Evolutionary conservation across 2,888 invertebrate genomes (phyloP), one percentile per base, ranked within the genome.

Genomic region (Papilio gigon): DNA sequence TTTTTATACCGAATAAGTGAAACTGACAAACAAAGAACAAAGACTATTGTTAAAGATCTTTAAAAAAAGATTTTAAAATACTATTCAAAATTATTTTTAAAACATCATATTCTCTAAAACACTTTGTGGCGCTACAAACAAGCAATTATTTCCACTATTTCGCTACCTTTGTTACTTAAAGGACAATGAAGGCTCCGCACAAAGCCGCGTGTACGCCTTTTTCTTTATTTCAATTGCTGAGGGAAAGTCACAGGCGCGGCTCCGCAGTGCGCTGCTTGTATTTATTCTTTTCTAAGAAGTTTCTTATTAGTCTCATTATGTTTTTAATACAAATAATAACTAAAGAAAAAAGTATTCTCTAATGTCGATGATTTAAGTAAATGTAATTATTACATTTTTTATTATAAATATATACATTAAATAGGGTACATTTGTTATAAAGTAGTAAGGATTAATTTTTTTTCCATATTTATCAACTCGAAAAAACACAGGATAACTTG

Each of bases 51-150:
- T 42, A 20, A 33, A 33, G 33, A 40, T 5, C 0, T 20, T 20
- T 20, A 44, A 44, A 44, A 11, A 44, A 44, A 3, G 22, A 3
- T 14, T 50, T 50, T 53, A 27, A 47, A 22, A 47, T 9, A 22
- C 1, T 22, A 9, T 50, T n/a, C 71, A 73, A 72, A 76, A 74
- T 75, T 76, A 78, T 76, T 80, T 78, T 78, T 75, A 76, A 74
- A 72, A 76, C 71, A 68, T 35, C n/a, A 40, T 60, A n/a, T 40
- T 22, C 40, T 25, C 6, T 60, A 22, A 40, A 40, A 60, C 40
- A 40, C 60, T 60, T 40, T 47, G 47, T 64, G 11, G 8, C 4
- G 12, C 12, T 37, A 14, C 11, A 53, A 50, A 30, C 27, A 56
- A 64, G 50, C 20, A 35, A 50, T 53, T 56, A 65, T 53, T 65